Evolutionary conservation across 1,140 invertebrate species (phyloP).

Genomic region (Pygmarrhopalites habei): DNA sequence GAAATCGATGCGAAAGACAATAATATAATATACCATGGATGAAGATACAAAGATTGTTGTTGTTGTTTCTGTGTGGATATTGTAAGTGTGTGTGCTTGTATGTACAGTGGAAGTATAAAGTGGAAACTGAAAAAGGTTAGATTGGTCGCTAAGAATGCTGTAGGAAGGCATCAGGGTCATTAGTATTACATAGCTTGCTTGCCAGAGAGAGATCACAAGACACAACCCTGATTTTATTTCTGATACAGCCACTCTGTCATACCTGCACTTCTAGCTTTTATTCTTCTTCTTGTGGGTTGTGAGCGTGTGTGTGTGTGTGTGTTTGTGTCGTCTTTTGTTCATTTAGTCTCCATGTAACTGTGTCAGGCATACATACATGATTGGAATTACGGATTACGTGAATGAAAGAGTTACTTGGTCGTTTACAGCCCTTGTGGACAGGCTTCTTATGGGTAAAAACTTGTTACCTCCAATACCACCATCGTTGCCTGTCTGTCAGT

Average conservation of each 20-base stretch:
- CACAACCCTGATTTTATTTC: conserved; percentile 11
- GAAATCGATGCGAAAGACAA: no score
- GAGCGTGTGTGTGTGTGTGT: no score
- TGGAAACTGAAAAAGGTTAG: no score
- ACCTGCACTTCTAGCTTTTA: background rate
- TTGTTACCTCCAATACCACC: conserved; percentile 35
- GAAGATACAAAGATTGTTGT: no score
- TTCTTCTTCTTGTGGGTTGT: no score
- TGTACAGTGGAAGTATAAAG: no score
- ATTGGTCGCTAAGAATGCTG: no score
- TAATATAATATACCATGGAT: no score
- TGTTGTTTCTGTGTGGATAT: no score
- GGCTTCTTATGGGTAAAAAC: conserved; percentile 22
- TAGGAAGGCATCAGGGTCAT: conserved; percentile 1
- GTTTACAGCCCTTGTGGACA: conserved; percentile 21
- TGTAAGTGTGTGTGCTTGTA: no score
- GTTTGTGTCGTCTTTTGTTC: conserved; percentile 7
- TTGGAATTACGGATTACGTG: conserved; percentile 12
- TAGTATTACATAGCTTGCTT: conserved; percentile 10
- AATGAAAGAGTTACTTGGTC: conserved; percentile 15
- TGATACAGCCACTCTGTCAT: conserved; percentile 8
- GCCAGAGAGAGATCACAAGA: background rate
- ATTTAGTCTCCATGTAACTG: background rate
- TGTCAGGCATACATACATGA: background rate
- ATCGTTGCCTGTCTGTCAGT: conserved; percentile 26